These are phyloP conservation scores for Suncus etruscus DNA, from an alignment of 2,113 vertebrate genomes.

Conservation along the genomic window DNA sequence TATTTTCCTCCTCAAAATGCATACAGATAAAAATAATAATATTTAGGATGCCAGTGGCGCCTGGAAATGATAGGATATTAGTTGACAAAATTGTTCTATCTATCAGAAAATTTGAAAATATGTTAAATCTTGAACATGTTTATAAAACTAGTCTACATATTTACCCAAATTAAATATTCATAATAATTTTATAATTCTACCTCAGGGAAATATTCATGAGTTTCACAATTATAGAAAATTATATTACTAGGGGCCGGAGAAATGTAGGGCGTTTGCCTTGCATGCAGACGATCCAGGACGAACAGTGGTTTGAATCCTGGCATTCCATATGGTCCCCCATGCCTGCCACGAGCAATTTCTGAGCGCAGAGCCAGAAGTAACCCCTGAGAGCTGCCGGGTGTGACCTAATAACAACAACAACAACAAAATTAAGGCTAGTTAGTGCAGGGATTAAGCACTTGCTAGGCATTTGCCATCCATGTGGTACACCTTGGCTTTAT, in stretches of 20 bases:
- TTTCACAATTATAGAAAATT: constrained; percentile 18
- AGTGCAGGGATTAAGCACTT: too few relatives aligned
- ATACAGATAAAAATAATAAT: constrained; percentile 25
- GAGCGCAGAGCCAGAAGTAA: too few relatives aligned
- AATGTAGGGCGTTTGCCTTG: too few relatives aligned
- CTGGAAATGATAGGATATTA: constrained; percentile 1
- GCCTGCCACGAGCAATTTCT: too few relatives aligned
- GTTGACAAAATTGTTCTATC: constrained; percentile 33
- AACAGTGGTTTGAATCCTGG: too few relatives aligned
- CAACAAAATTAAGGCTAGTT: too few relatives aligned
- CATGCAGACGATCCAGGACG: too few relatives aligned
- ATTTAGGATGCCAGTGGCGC: not conserved
- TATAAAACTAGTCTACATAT: not conserved
- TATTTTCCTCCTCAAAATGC: not conserved
- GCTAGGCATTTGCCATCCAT: too few relatives aligned
- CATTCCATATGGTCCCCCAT: too few relatives aligned
- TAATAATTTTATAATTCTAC: not conserved
- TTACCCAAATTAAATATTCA: constrained; percentile 3
- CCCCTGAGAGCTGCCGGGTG: too few relatives aligned
- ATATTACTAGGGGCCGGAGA: not conserved
- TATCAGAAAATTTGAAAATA: constrained; percentile 20
- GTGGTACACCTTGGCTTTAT: too few relatives aligned
- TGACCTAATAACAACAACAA: too few relatives aligned
- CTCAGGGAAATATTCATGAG: constrained; percentile 18
- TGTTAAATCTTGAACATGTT: constrained; percentile 44